phyloP scores from a whole-genome alignment of 92 coral and sea anemone genomes.

The Metridium senile region DNA sequence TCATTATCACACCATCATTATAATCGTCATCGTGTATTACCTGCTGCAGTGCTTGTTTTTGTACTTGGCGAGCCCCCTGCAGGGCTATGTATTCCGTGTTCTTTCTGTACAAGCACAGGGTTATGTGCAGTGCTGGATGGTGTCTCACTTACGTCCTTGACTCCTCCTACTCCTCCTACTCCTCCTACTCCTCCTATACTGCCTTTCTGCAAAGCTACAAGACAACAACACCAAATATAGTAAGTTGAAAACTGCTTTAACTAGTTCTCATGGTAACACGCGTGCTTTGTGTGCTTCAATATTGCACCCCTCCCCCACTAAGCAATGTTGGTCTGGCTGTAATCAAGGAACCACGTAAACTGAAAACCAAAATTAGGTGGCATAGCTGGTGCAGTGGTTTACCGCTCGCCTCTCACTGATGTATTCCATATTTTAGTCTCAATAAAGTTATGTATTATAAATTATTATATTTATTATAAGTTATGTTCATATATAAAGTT shows the following conservation, averaged over 20 bases:
- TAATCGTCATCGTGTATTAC: neutral
- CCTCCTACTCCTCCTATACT: slow-evolving; percentile 41
- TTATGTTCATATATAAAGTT: too few relatives aligned
- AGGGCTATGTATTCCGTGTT: slow-evolving; percentile 67
- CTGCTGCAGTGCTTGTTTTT: slow-evolving; percentile 50
- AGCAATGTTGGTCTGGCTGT: too few relatives aligned
- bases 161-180: slow-evolving; percentile 39
- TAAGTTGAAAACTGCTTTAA: neutral
- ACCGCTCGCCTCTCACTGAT: too few relatives aligned
- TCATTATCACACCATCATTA: neutral
- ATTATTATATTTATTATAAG: too few relatives aligned
- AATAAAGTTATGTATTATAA: too few relatives aligned
- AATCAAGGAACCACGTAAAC: too few relatives aligned
- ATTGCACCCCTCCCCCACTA: too few relatives aligned
- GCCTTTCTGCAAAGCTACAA: slow-evolving; percentile 89
- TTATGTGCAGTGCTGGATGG: slow-evolving; percentile 44
- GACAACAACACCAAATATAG: neutral
- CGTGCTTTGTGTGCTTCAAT: too few relatives aligned
- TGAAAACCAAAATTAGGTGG: too few relatives aligned
- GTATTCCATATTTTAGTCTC: too few relatives aligned
- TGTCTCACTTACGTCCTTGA: slow-evolving; percentile 61
- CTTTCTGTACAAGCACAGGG: slow-evolving; percentile 71
- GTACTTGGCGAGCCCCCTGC: slow-evolving; percentile 71
- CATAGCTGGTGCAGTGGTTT: too few relatives aligned
- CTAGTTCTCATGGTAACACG: too few relatives aligned